Percentiles rank a stretch among this genome's conserved stretches.
These are phyloP conservation scores for Syndactyla subalaris DNA, from an alignment of 2,797 vertebrate genomes.

Conservation along the genomic window DNA sequence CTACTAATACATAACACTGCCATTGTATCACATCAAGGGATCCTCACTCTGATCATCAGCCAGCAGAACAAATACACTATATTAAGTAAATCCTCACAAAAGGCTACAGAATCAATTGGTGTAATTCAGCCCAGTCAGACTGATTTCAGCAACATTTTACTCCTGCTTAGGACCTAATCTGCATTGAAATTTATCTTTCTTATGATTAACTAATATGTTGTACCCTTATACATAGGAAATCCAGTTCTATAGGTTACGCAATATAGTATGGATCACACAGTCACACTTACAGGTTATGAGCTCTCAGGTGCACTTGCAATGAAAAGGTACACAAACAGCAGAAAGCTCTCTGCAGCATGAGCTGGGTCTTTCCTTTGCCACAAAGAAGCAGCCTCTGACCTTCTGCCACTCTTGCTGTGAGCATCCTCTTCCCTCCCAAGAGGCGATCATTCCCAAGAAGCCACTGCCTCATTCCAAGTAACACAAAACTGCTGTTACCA, in stretches of 20 bases:
- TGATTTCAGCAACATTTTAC: slow-evolving; percentile 23
- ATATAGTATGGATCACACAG: neutral
- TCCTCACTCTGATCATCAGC: slow-evolving; percentile 59
- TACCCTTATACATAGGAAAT: neutral
- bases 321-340: neutral
- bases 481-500: slow-evolving; percentile 55
- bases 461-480: neutral
- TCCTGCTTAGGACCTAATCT: neutral
- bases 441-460: neutral
- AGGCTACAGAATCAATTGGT: neutral
- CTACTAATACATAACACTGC: slow-evolving; percentile 53
- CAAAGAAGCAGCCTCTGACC: neutral
- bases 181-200: neutral
- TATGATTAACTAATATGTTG: neutral
- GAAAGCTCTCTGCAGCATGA: neutral
- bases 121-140: neutral
- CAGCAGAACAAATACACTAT: slow-evolving; percentile 51
- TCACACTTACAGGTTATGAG: neutral
- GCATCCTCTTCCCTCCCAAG: slow-evolving; percentile 10
- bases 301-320: neutral
- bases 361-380: neutral
- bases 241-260: neutral
- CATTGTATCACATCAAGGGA: slow-evolving; percentile 60
- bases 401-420: neutral
- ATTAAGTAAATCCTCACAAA: slow-evolving; percentile 54